These are phyloP conservation scores for Gastrophysa polygoni DNA, from an alignment of 2,888 invertebrate genomes.

Conservation along the genomic window DNA sequence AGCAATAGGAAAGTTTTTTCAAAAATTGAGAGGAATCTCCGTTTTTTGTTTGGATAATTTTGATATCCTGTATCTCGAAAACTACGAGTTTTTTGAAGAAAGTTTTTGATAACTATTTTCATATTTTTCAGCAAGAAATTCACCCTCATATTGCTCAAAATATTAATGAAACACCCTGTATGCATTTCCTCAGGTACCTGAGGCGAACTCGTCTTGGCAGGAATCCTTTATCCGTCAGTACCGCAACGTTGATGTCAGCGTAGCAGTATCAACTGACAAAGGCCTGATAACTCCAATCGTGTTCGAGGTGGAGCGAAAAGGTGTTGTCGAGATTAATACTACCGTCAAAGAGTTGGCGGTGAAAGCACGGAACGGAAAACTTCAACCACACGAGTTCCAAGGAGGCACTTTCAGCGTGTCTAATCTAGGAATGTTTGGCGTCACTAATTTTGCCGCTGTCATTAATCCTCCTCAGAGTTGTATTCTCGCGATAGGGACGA, in stretches of 20 bases:
- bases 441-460: constrained; percentile 89
- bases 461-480: constrained; percentile 96
- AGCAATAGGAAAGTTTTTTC: too few species aligned
- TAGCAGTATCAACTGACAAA: constrained; percentile 94
- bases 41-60: too few species aligned
- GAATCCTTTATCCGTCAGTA: constrained; percentile 92
- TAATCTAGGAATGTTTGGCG: constrained; percentile 93
- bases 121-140: too few species aligned
- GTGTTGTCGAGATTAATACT: constrained; percentile 80
- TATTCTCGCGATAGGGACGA: constrained; percentile 89
- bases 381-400: constrained; percentile 94
- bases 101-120: too few species aligned
- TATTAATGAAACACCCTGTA: too few species aligned
- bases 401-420: constrained; percentile 95
- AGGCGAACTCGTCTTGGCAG: constrained; percentile 96
- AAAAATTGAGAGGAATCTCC: too few species aligned
- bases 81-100: too few species aligned
- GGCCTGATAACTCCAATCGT: constrained; percentile 98
- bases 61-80: too few species aligned
- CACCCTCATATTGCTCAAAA: too few species aligned
- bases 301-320: constrained; percentile 88
- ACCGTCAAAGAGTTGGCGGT: constrained; percentile 80
- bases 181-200: constrained; percentile 72
- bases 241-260: constrained; percentile 91
- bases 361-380: constrained; percentile 86